phyloP scores from a whole-genome alignment of 2,797 vertebrate species.

The Mallotus villosus region DNA sequence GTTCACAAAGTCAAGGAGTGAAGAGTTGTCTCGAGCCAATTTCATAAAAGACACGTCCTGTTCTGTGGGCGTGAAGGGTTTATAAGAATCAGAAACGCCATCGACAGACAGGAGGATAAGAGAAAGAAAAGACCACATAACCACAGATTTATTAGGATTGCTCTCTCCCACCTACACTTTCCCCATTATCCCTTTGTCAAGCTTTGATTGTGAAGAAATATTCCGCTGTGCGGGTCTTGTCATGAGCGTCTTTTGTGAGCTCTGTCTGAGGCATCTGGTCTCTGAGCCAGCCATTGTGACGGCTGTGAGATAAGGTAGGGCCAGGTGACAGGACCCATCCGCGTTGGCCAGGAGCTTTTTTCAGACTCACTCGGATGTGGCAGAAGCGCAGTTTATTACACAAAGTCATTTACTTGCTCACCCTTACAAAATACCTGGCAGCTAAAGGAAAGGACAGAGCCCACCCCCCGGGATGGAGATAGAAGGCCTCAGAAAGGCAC shows the following conservation, averaged over 20 bases:
- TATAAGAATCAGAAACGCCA: slow-evolving; percentile 65
- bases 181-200: slow-evolving; percentile 61
- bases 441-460: slow-evolving; percentile 16
- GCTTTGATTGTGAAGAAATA: slow-evolving; percentile 67
- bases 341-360: slow-evolving; percentile 13
- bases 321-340: slow-evolving; percentile 57
- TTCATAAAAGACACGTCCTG: slow-evolving; percentile 50
- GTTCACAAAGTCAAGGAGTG: slow-evolving; percentile 63
- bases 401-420: slow-evolving; percentile 36
- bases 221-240: slow-evolving; percentile 59
- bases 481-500: not conserved
- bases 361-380: slow-evolving; percentile 16
- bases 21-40: slow-evolving; percentile 58
- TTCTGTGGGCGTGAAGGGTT: slow-evolving; percentile 40
- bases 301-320: slow-evolving; percentile 51
- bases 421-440: slow-evolving; percentile 22
- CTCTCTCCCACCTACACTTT: slow-evolving; percentile 43
- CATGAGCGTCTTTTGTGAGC: slow-evolving; percentile 53
- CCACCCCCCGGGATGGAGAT: not conserved
- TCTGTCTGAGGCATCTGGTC: slow-evolving; percentile 41
- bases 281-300: slow-evolving; percentile 53
- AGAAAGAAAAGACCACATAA: slow-evolving; percentile 33
- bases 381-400: slow-evolving; percentile 34
- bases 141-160: slow-evolving; percentile 68
- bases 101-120: slow-evolving; percentile 58